Percentiles rank a stretch among this genome's conserved stretches.
phyloP scores from a whole-genome alignment of 23 tunicate species.

The Ciona savignyi region DNA sequence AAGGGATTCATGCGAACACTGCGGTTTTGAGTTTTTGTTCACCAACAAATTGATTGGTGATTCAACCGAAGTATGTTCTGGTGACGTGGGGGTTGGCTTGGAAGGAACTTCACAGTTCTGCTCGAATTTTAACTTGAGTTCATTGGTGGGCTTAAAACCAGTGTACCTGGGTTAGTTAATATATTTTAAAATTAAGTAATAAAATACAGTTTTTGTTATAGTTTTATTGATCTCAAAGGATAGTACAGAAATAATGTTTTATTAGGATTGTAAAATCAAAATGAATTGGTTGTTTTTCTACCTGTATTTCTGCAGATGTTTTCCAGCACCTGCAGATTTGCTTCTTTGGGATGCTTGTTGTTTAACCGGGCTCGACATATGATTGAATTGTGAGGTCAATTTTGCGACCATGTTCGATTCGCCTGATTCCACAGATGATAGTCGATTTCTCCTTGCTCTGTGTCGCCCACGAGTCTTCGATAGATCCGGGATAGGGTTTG shows the following conservation, averaged over 20 bases:
- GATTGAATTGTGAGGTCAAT: not conserved
- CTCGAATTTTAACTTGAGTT: not conserved
- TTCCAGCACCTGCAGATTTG: not conserved
- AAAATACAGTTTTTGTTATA: too few relatives aligned
- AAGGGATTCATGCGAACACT: too few relatives aligned
- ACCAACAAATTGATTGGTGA: too few relatives aligned
- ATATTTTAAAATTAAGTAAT: too few relatives aligned
- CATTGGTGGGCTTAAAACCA: not conserved
- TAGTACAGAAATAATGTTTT: too few relatives aligned
- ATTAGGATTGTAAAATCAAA: too few relatives aligned
- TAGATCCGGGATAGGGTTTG: not conserved
- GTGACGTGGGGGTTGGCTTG: not conserved
- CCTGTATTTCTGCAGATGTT: not conserved
- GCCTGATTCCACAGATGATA: not conserved
- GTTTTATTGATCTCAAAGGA: too few relatives aligned
- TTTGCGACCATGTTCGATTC: not conserved
- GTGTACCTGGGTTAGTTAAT: too few relatives aligned
- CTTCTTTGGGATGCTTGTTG: conserved; percentile 1
- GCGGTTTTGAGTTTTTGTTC: too few relatives aligned
- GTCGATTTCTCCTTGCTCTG: not conserved
- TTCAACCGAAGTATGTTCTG: too few relatives aligned
- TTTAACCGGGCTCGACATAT: not conserved
- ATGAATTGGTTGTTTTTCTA: too few relatives aligned
- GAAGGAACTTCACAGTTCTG: not conserved
- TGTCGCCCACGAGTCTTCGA: not conserved